Percentiles rank a stretch among this genome's conserved stretches.
Evolutionary conservation across 2,113 vertebrate species (phyloP).

Genomic region (Macheiramphus alcinus): DNA sequence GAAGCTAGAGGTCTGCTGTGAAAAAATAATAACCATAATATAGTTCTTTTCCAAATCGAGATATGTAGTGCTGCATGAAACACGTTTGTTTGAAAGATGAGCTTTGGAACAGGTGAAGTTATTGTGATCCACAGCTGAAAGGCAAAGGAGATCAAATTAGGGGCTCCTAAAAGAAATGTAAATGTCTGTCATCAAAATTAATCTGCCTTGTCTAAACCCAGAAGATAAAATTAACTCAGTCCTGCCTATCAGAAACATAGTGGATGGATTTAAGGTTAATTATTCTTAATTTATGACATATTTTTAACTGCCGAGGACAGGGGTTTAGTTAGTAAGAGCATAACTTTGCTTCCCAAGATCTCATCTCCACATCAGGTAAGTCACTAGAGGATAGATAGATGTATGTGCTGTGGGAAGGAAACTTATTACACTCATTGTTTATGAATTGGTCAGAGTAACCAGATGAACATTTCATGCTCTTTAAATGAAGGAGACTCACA

Average conservation of each 20-base stretch:
- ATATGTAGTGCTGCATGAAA: neutral
- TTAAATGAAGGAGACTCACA: neutral
- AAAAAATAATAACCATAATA: neutral
- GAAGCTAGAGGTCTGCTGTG: neutral
- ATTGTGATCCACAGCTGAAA: neutral
- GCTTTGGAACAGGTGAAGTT: neutral
- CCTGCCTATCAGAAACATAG: neutral
- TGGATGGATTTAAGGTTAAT: neutral
- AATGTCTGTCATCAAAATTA: neutral
- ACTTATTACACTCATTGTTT: neutral
- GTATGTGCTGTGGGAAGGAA: neutral
- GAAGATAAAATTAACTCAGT: neutral
- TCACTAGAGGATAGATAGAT: neutral
- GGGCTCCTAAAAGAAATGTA: neutral
- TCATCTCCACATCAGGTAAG: neutral
- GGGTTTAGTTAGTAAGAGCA: constrained; percentile 25
- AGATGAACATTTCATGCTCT: neutral
- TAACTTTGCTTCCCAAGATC: neutral
- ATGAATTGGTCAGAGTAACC: neutral
- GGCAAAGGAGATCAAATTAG: neutral
- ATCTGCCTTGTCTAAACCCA: neutral
- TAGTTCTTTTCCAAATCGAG: neutral
- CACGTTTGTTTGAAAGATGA: neutral
- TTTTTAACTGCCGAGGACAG: neutral
- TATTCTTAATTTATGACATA: neutral